Conservation (phyloP, 2,113 vertebrate genomes). For the Taxidea taxus region DNA sequence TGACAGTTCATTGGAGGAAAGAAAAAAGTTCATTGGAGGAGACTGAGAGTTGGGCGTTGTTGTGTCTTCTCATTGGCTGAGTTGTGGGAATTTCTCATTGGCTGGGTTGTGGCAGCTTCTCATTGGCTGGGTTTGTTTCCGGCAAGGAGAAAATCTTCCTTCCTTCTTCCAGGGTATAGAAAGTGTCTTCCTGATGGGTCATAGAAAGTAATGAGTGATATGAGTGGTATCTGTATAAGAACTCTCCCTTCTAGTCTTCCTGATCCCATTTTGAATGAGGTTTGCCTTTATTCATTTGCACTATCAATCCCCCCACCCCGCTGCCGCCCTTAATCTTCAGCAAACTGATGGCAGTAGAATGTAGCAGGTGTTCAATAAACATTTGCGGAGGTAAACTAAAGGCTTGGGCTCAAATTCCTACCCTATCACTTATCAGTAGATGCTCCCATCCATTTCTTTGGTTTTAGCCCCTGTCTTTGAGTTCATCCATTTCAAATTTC, state of each 20-base stretch:
- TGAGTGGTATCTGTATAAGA: neutral
- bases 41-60: neutral
- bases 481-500: neutral
- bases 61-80: neutral
- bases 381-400: neutral
- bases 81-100: neutral
- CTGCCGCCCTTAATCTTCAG: neutral
- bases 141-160: neutral
- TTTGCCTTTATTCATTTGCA: neutral
- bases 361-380: neutral
- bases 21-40: neutral
- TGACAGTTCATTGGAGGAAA: neutral
- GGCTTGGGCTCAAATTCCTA: neutral
- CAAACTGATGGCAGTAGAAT: neutral
- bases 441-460: neutral
- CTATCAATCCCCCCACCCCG: neutral
- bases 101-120: neutral
- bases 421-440: neutral
- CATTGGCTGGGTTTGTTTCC: neutral
- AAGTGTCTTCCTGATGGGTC: neutral
- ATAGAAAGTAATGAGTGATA: neutral
- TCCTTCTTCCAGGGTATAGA: neutral
- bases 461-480: neutral
- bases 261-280: neutral
- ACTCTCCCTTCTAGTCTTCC: neutral